phyloP scores from a whole-genome alignment of 2,113 vertebrate genomes.

The Pavo muticus region DNA sequence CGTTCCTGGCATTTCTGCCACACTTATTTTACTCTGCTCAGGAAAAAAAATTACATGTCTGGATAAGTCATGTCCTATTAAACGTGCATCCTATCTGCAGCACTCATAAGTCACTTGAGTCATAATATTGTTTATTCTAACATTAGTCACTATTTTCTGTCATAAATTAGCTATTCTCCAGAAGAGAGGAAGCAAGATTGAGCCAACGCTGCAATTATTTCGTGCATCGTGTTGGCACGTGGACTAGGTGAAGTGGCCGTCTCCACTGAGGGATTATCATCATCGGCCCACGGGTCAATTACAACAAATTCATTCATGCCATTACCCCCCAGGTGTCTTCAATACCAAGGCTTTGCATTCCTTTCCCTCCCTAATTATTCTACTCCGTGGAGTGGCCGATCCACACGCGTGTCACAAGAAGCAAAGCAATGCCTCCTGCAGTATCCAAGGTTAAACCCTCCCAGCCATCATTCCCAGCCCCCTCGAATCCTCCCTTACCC shows the following conservation, averaged over 20 bases:
- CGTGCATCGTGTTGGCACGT: constrained; percentile 25
- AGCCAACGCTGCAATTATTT: constrained; percentile 63
- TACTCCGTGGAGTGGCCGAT: constrained; percentile 40
- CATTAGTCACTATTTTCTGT: constrained; percentile 73
- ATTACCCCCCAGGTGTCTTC: constrained; percentile 52
- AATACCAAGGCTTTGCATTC: constrained; percentile 58
- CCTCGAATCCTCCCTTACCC: neutral
- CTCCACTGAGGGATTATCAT: constrained; percentile 49
- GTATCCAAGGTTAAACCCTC: constrained; percentile 55
- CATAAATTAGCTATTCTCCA: constrained; percentile 67
- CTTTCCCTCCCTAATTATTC: constrained; percentile 61
- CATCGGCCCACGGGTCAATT: constrained; percentile 25
- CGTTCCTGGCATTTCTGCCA: constrained; percentile 79
- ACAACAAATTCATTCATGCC: constrained; percentile 64
- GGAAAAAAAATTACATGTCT: constrained; percentile 71
- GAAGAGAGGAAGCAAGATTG: constrained; percentile 40
- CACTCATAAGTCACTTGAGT: constrained; percentile 69
- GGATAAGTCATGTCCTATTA: constrained; percentile 72
- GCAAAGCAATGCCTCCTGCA: constrained; percentile 3
- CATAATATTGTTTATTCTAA: constrained; percentile 76
- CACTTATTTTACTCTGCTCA: constrained; percentile 68
- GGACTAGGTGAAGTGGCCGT: constrained; percentile 48
- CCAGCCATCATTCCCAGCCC: constrained; percentile 21
- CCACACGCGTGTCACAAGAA: constrained; percentile 28
- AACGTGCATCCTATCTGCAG: constrained; percentile 66